phyloP scores from a whole-genome alignment of 2,797 vertebrate genomes.

The Glossophaga mutica region DNA sequence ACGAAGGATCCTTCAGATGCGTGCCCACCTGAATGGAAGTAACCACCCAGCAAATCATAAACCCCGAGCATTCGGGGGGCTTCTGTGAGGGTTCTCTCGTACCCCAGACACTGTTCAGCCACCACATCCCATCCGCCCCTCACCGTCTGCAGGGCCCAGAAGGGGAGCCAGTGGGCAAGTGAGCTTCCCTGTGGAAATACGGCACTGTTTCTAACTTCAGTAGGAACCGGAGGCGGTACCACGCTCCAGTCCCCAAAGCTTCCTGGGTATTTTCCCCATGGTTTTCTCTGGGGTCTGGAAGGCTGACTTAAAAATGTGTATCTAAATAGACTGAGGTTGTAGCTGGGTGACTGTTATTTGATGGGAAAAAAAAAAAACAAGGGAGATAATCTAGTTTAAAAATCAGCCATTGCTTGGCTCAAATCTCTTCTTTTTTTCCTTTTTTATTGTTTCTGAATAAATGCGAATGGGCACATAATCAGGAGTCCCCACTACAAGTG shows the following conservation, averaged over 20 bases:
- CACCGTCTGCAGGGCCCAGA: neutral
- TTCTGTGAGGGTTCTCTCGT: neutral
- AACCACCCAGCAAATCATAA: neutral
- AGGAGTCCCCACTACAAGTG: neutral
- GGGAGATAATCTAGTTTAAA: neutral
- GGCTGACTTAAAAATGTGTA: neutral
- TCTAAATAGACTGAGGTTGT: neutral
- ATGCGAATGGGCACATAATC: neutral
- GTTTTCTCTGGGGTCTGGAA: neutral
- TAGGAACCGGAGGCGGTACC: neutral
- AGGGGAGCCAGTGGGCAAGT: neutral
- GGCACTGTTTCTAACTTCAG: neutral
- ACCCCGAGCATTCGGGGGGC: neutral
- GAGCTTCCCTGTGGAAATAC: neutral
- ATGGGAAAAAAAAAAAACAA: neutral
- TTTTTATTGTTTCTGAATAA: slow-evolving; percentile 1
- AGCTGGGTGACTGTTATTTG: neutral
- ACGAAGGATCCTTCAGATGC: neutral
- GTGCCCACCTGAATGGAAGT: neutral
- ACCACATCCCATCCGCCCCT: neutral
- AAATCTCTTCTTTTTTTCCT: neutral
- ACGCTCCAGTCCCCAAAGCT: neutral
- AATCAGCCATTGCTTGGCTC: neutral
- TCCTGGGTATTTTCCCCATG: neutral
- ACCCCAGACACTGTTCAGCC: neutral